Conservation (phyloP, 2,113 vertebrate species). For the Gasterosteus aculeatus region DNA sequence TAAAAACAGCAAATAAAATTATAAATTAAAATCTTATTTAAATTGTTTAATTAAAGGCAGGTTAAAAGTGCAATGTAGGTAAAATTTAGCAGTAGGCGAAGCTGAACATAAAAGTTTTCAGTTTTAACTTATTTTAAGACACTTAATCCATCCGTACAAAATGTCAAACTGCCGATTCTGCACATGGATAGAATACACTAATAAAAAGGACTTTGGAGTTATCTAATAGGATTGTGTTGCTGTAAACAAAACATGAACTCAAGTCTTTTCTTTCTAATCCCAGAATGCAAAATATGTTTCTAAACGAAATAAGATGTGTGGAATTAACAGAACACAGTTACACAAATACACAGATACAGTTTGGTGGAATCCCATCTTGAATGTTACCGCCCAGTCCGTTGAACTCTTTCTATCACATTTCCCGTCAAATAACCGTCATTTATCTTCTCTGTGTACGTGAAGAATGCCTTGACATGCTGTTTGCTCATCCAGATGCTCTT, state of each 20-base stretch:
- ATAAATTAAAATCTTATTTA: too few species aligned
- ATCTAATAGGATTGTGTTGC: neutral
- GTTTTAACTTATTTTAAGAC: neutral
- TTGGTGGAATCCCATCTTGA: neutral
- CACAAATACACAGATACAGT: too few species aligned
- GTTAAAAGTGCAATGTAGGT: too few species aligned
- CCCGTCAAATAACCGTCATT: neutral
- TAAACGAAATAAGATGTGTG: neutral
- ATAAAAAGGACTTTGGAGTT: neutral
- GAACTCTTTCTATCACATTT: neutral
- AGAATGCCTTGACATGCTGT: constrained; percentile 3
- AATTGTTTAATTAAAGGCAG: too few species aligned
- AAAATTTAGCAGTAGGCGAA: too few species aligned
- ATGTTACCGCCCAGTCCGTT: neutral
- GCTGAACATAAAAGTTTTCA: too few species aligned
- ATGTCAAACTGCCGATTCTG: neutral
- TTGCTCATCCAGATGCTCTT: neutral
- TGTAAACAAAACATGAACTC: neutral
- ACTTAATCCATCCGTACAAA: neutral
- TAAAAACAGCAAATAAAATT: too few species aligned
- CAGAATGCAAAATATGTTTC: neutral
- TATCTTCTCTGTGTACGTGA: neutral
- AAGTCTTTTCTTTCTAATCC: neutral
- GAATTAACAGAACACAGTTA: too few species aligned
- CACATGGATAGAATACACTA: neutral